These are phyloP conservation scores for Catocala fraxini DNA, from an alignment of 2,888 invertebrate species.

Conservation along the genomic window DNA sequence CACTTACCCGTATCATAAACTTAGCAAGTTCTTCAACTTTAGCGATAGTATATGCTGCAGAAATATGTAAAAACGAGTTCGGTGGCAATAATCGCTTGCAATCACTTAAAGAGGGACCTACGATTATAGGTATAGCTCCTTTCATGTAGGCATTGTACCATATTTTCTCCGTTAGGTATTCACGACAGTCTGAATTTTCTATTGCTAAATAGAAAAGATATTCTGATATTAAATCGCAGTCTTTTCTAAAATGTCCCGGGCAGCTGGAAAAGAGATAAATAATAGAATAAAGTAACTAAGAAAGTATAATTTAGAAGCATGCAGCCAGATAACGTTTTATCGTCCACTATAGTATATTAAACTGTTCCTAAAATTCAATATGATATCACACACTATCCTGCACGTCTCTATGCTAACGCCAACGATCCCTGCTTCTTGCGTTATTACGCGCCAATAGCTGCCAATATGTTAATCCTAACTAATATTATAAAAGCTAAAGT, in stretches of 20 bases:
- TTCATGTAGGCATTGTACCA: conserved; percentile 90
- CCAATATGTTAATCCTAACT: no score
- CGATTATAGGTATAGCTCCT: conserved; percentile 89
- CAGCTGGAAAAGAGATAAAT: conserved; percentile 80
- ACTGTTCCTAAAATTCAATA: no score
- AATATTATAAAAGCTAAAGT: no score
- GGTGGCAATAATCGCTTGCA: conserved; percentile 87
- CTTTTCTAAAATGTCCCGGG: conserved; percentile 88
- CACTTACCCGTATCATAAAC: conserved; percentile 81
- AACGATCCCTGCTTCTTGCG: no score
- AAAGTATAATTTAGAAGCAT: no score
- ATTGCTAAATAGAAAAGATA: conserved; percentile 91
- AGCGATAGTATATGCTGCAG: not conserved
- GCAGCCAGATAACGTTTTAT: no score
- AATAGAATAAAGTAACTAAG: no score
- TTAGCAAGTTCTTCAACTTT: conserved; percentile 81
- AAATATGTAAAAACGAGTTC: conserved; percentile 88
- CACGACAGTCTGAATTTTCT: conserved; percentile 90
- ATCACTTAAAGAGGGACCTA: conserved; percentile 87
- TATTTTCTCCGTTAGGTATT: conserved; percentile 91
- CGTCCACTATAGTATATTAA: no score
- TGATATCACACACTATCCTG: no score
- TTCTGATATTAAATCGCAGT: conserved; percentile 85
- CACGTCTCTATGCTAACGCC: no score
- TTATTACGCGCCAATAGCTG: no score